Evolutionary conservation across 2,113 vertebrate genomes (phyloP), one percentile per base, ranked within the genome.

Genomic region (Brachyistius frenatus): DNA sequence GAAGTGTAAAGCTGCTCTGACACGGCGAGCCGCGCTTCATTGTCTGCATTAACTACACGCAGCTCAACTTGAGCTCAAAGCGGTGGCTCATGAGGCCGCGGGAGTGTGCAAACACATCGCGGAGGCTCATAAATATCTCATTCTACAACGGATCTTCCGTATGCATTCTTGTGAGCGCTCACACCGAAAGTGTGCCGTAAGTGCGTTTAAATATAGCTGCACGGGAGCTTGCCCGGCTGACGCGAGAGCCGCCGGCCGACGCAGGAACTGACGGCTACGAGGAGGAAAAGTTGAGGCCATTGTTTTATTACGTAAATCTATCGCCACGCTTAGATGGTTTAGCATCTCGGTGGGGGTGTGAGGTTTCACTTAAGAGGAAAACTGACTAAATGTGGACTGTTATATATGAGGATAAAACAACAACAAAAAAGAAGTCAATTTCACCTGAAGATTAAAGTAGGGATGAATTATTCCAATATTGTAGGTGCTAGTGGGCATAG

Each of bases 61-160:
- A 73, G 73, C 83, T 80, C 65, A 30, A 52, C 36, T 60, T 57
- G n/a, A 64, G 75, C 73, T 72, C 37, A 64, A 76, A 61, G 71
- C 68, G 15, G 58, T 44, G 73, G 66, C 56, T 81, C 50, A 55
- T 41, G 54, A 73, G 65, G 65, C 68, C 65, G 32, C 62, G 67
- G 54, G 41, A 33, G 53, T 32, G n/a, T 64, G 69, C 60, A 78
- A 70, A 86, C 77, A 68, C 85, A 60, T 78, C 69, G 31, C 16
- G 10, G 13, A 47, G 64, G 56, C 66, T 86, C 82, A 89, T 91
- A 73, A 90, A 93, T 86, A 86, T 81, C 84, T 91, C 71, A 73
- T 88, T 67, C 66, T 78, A 84, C 83, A 68, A 78, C 62, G 68
- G 52, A 71, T 76, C 77, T 84, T 70, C 68, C 56, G 32, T 80